Percentiles rank a stretch among this genome's conserved stretches.
Conservation (phyloP, 2,113 vertebrate species). For the cattle (Bos taurus) region DNA sequence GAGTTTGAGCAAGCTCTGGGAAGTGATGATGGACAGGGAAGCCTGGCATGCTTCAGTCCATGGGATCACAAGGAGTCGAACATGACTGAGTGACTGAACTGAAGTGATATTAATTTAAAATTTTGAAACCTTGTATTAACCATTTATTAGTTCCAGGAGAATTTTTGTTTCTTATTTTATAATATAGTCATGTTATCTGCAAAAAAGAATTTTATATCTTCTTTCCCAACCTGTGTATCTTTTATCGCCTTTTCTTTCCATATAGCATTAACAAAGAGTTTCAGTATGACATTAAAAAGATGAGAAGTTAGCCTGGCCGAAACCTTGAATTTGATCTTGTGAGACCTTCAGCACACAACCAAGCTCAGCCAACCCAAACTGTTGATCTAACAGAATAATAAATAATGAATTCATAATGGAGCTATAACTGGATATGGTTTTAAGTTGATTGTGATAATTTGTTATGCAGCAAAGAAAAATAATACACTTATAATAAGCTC, state of each 20-base stretch:
- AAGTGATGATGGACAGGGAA: background rate
- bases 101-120: background rate
- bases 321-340: background rate
- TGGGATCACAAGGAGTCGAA: background rate
- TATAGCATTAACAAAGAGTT: background rate
- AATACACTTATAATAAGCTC: background rate
- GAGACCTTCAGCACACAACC: background rate
- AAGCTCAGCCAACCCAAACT: background rate
- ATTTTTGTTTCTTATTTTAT: background rate
- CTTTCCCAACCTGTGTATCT: background rate
- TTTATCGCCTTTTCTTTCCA: background rate
- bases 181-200: background rate
- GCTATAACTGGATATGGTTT: background rate
- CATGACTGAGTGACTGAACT: background rate
- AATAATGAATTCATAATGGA: background rate
- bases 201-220: background rate
- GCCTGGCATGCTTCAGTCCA: background rate
- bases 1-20: background rate
- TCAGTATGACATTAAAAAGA: background rate
- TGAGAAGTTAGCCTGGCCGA: background rate
- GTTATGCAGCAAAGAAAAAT: background rate
- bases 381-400: background rate
- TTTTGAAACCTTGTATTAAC: background rate
- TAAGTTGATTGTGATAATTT: background rate
- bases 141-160: background rate